phyloP scores from a whole-genome alignment of 2,888 invertebrate species.

The Germaria angustata region DNA sequence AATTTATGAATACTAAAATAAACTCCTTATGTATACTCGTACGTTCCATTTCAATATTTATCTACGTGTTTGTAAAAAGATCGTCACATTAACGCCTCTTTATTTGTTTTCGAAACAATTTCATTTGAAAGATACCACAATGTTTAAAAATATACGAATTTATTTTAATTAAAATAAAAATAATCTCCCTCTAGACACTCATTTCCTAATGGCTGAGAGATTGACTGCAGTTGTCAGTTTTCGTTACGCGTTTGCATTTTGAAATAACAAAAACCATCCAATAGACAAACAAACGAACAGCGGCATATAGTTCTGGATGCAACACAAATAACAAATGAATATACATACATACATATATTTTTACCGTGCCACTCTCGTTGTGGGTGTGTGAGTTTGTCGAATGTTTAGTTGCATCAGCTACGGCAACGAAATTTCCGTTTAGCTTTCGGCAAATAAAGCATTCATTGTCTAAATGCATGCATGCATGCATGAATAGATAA shows the following conservation, averaged over 20 bases:
- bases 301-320: constrained; percentile 2
- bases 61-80: background rate
- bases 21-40: too few species aligned
- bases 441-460: constrained; percentile 51
- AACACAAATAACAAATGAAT: background rate
- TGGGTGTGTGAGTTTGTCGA: background rate
- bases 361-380: background rate
- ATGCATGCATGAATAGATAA: constrained; percentile 5
- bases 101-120: constrained; percentile 35
- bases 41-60: background rate
- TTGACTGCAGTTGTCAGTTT: constrained; percentile 52
- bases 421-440: constrained; percentile 59
- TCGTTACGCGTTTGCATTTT: constrained; percentile 46
- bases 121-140: constrained; percentile 12
- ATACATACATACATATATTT: background rate
- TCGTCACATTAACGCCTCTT: constrained; percentile 37
- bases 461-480: constrained; percentile 7
- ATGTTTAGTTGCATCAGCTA: constrained; percentile 5
- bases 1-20: background rate
- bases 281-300: background rate
- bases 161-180: constrained; percentile 65
- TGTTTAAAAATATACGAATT: constrained; percentile 46
- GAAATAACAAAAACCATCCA: constrained; percentile 31
- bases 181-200: constrained; percentile 60
- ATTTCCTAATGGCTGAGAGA: constrained; percentile 55